phyloP scores from a whole-genome alignment of 2,113 vertebrate species.

The Oncorhynchus tshawytscha region DNA sequence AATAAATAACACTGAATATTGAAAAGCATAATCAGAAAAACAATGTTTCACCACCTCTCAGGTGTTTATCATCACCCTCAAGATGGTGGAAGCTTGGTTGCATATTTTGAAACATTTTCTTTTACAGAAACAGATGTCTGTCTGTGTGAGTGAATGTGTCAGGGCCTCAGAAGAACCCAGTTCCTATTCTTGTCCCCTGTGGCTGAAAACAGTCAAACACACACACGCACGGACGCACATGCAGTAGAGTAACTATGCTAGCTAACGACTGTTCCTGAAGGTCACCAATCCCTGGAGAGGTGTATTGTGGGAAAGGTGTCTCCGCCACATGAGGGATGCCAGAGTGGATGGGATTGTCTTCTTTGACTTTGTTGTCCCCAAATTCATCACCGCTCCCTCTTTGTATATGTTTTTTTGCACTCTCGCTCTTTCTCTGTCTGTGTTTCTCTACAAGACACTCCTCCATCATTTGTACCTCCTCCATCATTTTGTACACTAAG shows the following conservation, averaged over 20 bases:
- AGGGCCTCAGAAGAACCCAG: background rate
- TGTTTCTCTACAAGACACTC: too few species aligned
- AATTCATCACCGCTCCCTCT: constrained; percentile 57
- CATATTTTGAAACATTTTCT: too few species aligned
- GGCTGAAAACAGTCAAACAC: too few species aligned
- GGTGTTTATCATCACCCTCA: too few species aligned
- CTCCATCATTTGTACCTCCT: too few species aligned
- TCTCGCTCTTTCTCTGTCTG: background rate
- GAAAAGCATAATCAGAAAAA: too few species aligned
- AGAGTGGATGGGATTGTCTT: constrained; percentile 42
- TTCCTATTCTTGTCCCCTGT: constrained; percentile 61
- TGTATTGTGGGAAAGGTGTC: constrained; percentile 54
- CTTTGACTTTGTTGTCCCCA: constrained; percentile 67
- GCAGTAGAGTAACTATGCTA: constrained; percentile 63
- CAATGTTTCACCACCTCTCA: too few species aligned
- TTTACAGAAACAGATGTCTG: too few species aligned
- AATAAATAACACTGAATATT: too few species aligned
- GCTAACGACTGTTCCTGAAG: constrained; percentile 68
- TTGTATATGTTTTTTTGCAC: background rate
- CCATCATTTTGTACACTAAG: too few species aligned
- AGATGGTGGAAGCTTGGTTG: too few species aligned
- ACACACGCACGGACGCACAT: too few species aligned
- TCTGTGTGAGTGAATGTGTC: constrained; percentile 32
- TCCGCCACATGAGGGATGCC: background rate
- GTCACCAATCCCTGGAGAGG: constrained; percentile 65